Base-by-base conservation (phyloP, 1,140 invertebrate species). In the Macrosteles quadrilineatus region DNA sequence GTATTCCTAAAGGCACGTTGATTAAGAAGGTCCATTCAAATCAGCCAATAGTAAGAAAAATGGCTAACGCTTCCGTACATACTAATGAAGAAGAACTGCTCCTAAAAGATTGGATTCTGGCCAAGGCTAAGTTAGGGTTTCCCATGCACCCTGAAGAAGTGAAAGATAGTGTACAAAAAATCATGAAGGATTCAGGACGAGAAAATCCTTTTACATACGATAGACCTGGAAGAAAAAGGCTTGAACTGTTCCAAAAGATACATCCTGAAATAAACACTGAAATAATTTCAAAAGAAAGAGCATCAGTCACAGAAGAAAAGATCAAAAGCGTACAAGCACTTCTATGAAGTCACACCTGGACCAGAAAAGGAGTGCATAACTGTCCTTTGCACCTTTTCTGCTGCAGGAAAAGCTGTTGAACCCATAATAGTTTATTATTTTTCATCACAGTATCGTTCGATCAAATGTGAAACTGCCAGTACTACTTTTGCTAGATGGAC, bases 121-220 rank as follows among this genome's bases (percentile, higher is more conserved):
- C 57, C 2, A 77, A 75, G 71, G 75, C 75, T 1, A 63, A 64
- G 40, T 6, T 74, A 53, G 75, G 75, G 36, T 77, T 75, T 68
- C 76, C 76, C 11, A 77, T 77, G 76, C 71, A 77, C 62, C 67
- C 71, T 19, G 72, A 74, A 23, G 67, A 72, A 45, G 73, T 77
- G 0, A 74, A 73, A 70, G 70, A 75, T 71, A 67, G 70, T 62
- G 77, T 76, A 0, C 68, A 76, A 71, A 55, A 67, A 36, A 43
- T 75, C 45, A 57, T 78, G n/a, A 12, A 69, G 6, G 71, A 73
- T 68, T 47, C 30, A 6, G 25, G 29, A 50, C 64, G 71, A 50
- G 29, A 63, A 57, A 55, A 9, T 21, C 50, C 23, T 11, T 55
- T 69, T 69, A 32, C 25, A 21, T 25, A 69, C 19, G 50, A 69